A percentile compares a stretch with the other conserved stretches of the same genome.
Conservation (phyloP, 2,888 invertebrate genomes). For the Herminia tarsipennalis region DNA sequence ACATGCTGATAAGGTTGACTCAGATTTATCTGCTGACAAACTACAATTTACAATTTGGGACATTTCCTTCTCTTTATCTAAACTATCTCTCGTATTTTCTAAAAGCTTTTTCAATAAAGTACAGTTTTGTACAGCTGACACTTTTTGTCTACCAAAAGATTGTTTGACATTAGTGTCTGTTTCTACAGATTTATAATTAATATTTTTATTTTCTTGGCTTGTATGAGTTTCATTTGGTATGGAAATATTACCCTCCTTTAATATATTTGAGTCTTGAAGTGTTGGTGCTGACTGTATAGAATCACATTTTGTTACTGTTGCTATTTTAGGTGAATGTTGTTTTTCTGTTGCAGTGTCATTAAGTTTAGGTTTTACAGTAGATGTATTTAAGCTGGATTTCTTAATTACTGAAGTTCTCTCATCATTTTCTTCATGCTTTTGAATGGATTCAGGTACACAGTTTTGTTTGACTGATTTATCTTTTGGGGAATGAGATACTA, state of each 20-base stretch:
- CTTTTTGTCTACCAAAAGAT: conserved; percentile 46
- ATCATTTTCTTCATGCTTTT: conserved; percentile 19
- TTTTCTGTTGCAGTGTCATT: conserved; percentile 19
- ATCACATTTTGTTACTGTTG: conserved; percentile 12
- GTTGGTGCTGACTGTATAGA: conserved; percentile 12
- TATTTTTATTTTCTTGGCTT: conserved; percentile 23
- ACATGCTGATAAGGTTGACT: conserved; percentile 22
- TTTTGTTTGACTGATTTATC: conserved; percentile 40
- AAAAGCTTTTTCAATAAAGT: conserved; percentile 76
- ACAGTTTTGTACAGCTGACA: conserved; percentile 67
- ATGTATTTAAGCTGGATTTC: conserved; percentile 6
- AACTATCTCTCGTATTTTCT: conserved; percentile 67
- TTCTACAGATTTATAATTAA: conserved; percentile 24
- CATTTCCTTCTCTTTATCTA: conserved; percentile 53
- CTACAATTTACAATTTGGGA: conserved; percentile 48
- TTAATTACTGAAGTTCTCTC: conserved; percentile 19
- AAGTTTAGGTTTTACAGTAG: not conserved
- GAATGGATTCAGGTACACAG: conserved; percentile 38
- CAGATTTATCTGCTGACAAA: conserved; percentile 44
- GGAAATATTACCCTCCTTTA: conserved; percentile 19
- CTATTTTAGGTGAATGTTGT: conserved; percentile 8
- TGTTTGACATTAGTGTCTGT: conserved; percentile 36
- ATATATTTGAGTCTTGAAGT: conserved; percentile 18
- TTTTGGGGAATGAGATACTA: conserved; percentile 8
- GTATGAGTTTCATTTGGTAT: conserved; percentile 20